phyloP scores from a whole-genome alignment of 1,140 invertebrate species.

The Trachymyrmex septentrionalis region DNA sequence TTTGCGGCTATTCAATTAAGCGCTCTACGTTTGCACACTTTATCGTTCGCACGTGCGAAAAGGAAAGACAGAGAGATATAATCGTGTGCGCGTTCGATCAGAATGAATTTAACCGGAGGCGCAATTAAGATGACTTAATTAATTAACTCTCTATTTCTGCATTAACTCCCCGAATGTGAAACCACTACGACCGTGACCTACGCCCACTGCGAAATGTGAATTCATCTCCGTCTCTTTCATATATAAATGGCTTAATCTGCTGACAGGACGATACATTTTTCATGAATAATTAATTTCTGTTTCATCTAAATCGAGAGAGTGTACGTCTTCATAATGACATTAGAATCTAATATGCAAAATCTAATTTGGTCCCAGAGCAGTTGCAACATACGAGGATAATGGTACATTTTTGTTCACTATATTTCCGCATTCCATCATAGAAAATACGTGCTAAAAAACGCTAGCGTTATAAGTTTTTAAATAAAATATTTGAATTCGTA shows the following conservation, averaged over 20 bases:
- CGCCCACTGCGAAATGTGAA: slow-evolving; percentile 61
- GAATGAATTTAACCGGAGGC: slow-evolving; percentile 70
- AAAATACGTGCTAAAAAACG: neutral
- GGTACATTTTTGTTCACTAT: neutral
- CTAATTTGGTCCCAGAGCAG: neutral
- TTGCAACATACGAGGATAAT: neutral
- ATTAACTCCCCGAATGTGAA: slow-evolving; percentile 71
- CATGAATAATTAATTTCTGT: slow-evolving; percentile 4
- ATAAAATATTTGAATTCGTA: slow-evolving; percentile 4
- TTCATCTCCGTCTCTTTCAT: neutral
- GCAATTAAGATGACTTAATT: slow-evolving; percentile 82
- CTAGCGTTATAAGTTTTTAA: neutral
- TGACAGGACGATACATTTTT: neutral
- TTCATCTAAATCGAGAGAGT: neutral
- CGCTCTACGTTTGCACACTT: slow-evolving; percentile 36
- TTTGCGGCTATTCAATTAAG: slow-evolving; percentile 29
- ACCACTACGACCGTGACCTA: slow-evolving; percentile 74
- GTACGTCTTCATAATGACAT: neutral
- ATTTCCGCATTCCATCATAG: neutral
- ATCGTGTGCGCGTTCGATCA: neutral
- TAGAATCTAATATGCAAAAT: neutral
- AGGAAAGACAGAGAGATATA: neutral
- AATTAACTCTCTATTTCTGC: slow-evolving; percentile 81
- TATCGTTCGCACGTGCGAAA: slow-evolving; percentile 16
- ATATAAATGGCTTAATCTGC: neutral